Conservation (phyloP, 2,113 vertebrate genomes). For the Cheirogaleus medius region DNA sequence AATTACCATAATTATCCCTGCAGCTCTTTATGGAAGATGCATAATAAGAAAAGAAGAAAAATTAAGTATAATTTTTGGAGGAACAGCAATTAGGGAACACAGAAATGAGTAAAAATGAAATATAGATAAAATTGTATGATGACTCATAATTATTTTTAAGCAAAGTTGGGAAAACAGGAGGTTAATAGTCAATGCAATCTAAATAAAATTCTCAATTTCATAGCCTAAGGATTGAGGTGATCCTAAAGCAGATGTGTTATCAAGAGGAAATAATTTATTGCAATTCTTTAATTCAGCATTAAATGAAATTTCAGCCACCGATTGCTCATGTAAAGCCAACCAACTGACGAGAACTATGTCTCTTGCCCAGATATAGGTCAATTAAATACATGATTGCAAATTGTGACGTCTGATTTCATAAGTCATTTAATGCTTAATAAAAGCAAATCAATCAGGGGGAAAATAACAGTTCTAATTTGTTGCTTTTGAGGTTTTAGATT, state of each 20-base stretch:
- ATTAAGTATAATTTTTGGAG: neutral
- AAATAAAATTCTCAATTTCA: neutral
- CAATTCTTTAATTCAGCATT: constrained; percentile 33
- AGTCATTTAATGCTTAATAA: constrained; percentile 46
- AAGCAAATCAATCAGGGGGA: constrained; percentile 28
- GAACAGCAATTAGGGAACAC: neutral
- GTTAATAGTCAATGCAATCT: neutral
- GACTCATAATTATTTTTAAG: constrained; percentile 37
- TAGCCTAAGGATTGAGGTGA: constrained; percentile 4
- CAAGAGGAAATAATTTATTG: neutral
- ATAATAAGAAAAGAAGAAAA: neutral
- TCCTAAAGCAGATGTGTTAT: neutral
- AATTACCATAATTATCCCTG: neutral
- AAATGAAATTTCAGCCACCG: constrained; percentile 10
- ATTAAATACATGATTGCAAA: constrained; percentile 15
- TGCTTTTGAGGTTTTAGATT: constrained; percentile 50
- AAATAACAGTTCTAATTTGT: constrained; percentile 44
- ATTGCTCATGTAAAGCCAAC: neutral
- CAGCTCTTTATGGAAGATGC: neutral
- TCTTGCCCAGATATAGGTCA: constrained; percentile 55
- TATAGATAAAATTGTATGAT: neutral
- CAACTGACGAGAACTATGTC: neutral
- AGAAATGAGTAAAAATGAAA: neutral
- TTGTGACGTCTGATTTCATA: constrained; percentile 56
- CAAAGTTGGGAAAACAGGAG: neutral